Evolutionary conservation across 2,113 vertebrate genomes (phyloP).

Genomic region (Acrocephalus kingi): DNA sequence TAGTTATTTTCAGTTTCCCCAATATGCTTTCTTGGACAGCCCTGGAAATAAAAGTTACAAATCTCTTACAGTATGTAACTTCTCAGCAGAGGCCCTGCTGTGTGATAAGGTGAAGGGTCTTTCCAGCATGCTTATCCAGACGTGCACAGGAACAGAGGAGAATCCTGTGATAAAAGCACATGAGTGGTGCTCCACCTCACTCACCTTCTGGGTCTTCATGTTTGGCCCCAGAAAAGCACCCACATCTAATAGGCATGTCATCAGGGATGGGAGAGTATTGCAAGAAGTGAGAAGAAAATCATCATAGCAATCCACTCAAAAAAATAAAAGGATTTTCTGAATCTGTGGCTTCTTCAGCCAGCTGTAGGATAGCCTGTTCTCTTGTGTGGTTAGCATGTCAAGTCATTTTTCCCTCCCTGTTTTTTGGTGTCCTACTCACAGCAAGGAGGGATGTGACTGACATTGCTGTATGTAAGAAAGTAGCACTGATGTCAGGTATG

Average conservation of each 20-base stretch:
- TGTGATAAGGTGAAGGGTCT: accelerated
- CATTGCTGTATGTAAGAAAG: neutral
- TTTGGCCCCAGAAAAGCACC: neutral
- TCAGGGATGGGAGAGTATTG: neutral
- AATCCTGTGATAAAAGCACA: neutral
- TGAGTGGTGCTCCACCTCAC: neutral
- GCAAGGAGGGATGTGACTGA: neutral
- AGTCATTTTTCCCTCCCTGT: neutral
- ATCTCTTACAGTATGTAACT: neutral
- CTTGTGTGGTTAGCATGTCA: accelerated
- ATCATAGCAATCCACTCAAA: accelerated
- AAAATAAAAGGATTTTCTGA: neutral
- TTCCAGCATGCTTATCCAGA: neutral
- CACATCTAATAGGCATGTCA: neutral
- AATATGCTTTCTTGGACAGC: neutral
- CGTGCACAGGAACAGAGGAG: neutral
- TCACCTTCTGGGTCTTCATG: neutral
- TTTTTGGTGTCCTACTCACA: neutral
- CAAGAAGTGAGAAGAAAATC: neutral
- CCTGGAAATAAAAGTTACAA: neutral
- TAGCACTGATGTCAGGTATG: neutral
- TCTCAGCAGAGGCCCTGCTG: neutral
- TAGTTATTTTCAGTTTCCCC: conserved; percentile 4
- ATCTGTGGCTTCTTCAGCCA: neutral
- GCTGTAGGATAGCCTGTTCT: neutral